phyloP scores from a whole-genome alignment of 2,113 vertebrate species.

The Mustela nigripes region DNA sequence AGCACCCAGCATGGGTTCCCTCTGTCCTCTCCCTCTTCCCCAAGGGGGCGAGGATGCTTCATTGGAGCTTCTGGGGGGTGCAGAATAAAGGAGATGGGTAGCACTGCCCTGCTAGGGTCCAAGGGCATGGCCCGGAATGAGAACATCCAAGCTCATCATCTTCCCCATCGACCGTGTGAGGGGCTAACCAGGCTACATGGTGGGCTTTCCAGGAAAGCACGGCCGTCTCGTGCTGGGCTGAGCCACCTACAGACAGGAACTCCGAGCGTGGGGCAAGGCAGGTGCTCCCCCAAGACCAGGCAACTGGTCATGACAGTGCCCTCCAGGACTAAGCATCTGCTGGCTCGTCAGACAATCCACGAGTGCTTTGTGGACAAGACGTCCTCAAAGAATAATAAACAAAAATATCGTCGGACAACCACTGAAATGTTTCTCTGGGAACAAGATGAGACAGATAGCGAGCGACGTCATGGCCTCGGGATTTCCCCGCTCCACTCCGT shows the following conservation, averaged over 20 bases:
- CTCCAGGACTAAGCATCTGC: not conserved
- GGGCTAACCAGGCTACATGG: accelerated
- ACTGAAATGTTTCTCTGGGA: not conserved
- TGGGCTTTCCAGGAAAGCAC: not conserved
- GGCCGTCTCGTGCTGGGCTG: not conserved
- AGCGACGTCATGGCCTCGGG: not conserved
- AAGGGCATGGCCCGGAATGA: not conserved
- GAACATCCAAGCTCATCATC: not conserved
- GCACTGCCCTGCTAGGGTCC: no score
- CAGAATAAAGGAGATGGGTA: not conserved
- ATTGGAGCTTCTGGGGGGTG: not conserved
- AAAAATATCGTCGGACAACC: not conserved
- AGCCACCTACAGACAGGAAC: not conserved
- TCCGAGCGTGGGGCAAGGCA: not conserved
- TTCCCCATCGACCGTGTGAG: accelerated
- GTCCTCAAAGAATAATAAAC: not conserved
- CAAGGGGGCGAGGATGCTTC: not conserved
- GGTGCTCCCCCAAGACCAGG: accelerated
- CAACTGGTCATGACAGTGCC: not conserved
- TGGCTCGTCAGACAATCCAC: no score
- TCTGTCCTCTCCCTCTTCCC: not conserved
- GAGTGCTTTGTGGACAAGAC: not conserved
- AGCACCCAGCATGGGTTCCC: not conserved
- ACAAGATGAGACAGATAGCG: not conserved
- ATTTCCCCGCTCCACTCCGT: accelerated